These are phyloP conservation scores for Cheilosia impressa DNA, from an alignment of 2,888 invertebrate genomes.

Conservation along the genomic window DNA sequence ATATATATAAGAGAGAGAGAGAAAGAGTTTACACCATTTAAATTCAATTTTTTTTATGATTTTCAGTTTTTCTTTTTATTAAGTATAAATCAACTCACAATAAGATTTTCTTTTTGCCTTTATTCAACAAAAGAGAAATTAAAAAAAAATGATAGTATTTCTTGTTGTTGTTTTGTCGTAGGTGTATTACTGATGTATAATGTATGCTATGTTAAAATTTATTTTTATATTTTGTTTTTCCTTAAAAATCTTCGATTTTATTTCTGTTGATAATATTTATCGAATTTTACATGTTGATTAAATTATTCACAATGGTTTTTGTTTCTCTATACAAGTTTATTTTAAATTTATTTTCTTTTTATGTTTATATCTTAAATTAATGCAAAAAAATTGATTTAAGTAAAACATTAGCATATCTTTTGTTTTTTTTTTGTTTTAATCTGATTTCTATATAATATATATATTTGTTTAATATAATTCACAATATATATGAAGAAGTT, in stretches of 20 bases:
- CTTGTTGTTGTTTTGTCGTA: slow-evolving; percentile 52
- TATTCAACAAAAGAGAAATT: slow-evolving; percentile 45
- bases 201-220: slow-evolving; percentile 64
- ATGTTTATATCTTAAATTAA: slow-evolving; percentile 73
- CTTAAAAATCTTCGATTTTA: slow-evolving; percentile 66
- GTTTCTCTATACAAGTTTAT: slow-evolving; percentile 58
- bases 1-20: slow-evolving; percentile 48
- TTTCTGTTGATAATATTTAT: slow-evolving; percentile 64
- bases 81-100: slow-evolving; percentile 73
- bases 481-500: slow-evolving; percentile 64
- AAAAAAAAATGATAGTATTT: slow-evolving; percentile 68
- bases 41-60: slow-evolving; percentile 63
- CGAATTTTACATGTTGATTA: slow-evolving; percentile 71
- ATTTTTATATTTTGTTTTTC: slow-evolving; percentile 22
- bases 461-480: slow-evolving; percentile 66
- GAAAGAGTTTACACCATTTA: slow-evolving; percentile 68
- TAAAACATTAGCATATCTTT: slow-evolving; percentile 71
- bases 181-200: slow-evolving; percentile 65
- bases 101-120: slow-evolving; percentile 30
- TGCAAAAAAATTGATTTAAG: slow-evolving; percentile 72
- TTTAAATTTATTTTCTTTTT: slow-evolving; percentile 35
- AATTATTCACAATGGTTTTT: slow-evolving; percentile 72
- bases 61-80: slow-evolving; percentile 42
- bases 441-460: slow-evolving; percentile 66
- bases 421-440: slow-evolving; percentile 38